Conservation (phyloP, 2,113 vertebrate genomes). For the Phalacrocorax carbo region DNA sequence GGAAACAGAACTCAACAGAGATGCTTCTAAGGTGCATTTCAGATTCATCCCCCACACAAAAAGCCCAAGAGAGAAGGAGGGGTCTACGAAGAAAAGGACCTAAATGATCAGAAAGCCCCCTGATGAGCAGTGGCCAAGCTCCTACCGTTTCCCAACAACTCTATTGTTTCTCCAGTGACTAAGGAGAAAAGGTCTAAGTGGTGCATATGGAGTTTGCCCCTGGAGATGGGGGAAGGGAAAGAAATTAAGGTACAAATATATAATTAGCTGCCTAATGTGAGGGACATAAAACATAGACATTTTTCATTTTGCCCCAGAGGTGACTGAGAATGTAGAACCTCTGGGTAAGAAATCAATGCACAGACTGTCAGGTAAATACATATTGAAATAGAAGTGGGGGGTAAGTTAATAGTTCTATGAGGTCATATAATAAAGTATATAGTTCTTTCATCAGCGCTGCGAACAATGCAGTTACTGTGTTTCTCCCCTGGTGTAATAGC, state of each 20-base stretch:
- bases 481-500: slow-evolving; percentile 43
- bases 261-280: slow-evolving; percentile 55
- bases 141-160: not conserved
- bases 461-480: slow-evolving; percentile 46
- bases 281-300: slow-evolving; percentile 33
- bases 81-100: not conserved
- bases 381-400: slow-evolving; percentile 48
- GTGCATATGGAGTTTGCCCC: not conserved
- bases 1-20: not conserved
- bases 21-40: not conserved
- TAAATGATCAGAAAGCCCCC: not conserved
- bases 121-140: not conserved
- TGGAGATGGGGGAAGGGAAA: slow-evolving; percentile 41
- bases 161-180: not conserved
- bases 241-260: slow-evolving; percentile 61
- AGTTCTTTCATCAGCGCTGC: slow-evolving; percentile 43
- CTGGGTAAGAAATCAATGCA: slow-evolving; percentile 38
- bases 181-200: not conserved
- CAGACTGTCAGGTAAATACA: slow-evolving; percentile 56
- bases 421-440: slow-evolving; percentile 35
- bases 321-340: slow-evolving; percentile 26
- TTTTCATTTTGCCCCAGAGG: slow-evolving; percentile 56
- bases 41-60: not conserved
- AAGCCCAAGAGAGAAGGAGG: not conserved
- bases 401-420: slow-evolving; percentile 52